Conservation (phyloP, 2,888 invertebrate genomes). For the Anarsia innoxiella region DNA sequence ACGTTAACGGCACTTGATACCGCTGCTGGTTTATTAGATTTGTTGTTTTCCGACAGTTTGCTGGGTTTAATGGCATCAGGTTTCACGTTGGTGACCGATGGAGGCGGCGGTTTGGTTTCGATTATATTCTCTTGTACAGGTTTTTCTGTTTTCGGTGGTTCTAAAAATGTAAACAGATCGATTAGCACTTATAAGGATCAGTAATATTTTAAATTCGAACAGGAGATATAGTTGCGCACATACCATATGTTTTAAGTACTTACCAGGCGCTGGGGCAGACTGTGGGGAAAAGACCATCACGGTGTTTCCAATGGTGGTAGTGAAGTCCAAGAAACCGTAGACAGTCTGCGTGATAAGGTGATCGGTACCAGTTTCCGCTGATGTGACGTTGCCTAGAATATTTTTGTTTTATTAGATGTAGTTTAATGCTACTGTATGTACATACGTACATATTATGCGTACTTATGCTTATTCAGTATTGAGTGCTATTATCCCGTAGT, state of each 20-base stretch:
- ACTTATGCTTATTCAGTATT: too few species aligned
- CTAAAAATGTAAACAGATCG: conserved; percentile 33
- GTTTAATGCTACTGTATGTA: too few species aligned
- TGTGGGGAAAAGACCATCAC: conserved; percentile 96
- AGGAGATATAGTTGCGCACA: too few species aligned
- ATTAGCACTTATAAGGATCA: too few species aligned
- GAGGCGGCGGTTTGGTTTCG: conserved; percentile 64
- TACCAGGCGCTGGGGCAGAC: conserved; percentile 83
- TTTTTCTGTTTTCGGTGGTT: conserved; percentile 60
- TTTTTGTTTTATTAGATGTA: too few species aligned
- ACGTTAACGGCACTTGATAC: conserved; percentile 60
- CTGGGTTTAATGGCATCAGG: conserved; percentile 66
- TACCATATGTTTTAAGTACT: too few species aligned
- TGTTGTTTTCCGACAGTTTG: conserved; percentile 54
- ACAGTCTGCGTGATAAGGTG: conserved; percentile 89
- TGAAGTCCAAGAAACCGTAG: conserved; percentile 94
- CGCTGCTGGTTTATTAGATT: conserved; percentile 51
- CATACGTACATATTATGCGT: too few species aligned
- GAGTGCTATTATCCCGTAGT: too few species aligned
- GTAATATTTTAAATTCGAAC: too few species aligned
- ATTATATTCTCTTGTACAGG: conserved; percentile 63
- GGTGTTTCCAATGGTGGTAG: conserved; percentile 94
- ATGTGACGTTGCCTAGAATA: too few species aligned
- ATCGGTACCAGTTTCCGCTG: conserved; percentile 27
- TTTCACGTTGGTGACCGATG: conserved; percentile 47